Evolutionary conservation across 2,888 invertebrate genomes (phyloP), one percentile per base, ranked within the genome.

Genomic region (Metellina segmentata): DNA sequence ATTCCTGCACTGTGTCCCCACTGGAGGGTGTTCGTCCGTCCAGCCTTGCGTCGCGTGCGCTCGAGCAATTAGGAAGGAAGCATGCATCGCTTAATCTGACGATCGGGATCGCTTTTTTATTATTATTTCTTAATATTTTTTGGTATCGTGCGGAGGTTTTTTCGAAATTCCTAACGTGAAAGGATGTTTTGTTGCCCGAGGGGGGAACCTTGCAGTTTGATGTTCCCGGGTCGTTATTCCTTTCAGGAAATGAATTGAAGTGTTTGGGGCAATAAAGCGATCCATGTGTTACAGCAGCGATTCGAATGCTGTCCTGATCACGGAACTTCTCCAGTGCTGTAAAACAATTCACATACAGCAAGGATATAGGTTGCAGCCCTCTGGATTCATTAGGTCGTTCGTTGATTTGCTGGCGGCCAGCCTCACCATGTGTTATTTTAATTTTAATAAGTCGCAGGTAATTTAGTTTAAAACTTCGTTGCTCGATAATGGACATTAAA

Each of bases 31-130:
- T 77, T 49, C 77, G 49, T 77, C 6, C 49, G 77, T 34, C 34
- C 34, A 34, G 34, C 34, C 34, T 34, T 6, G 71, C 20, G 13
- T 83, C 7, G 77, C 85, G 85, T 85, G 85, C 75, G 19, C 13
- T 20, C 34, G 61, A 16, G 75, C 85, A 75, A 85, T 85, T 85
- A 85, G 69, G 85, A 83, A 77, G 85, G 85, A 85, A 85, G 61
- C 61, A 61, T 77, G 85, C 85, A 48, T 77, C 74, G 77, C 48
- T 85, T 77, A 61, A 85, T 83, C 83, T 71, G 52, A n/a, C 72
- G 51, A 34, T 75, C 75, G 20, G 71, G 49, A 61, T 61, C 61
- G 11, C 61, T 16, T 61, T 61, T 61, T 61, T 61, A 61, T 61
- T 61, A 7, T 7, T 9, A 11, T 11, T 61, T 61, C 61, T 61